Conservation (phyloP, 1,140 invertebrate genomes). For the Globodera rostochiensis region DNA sequence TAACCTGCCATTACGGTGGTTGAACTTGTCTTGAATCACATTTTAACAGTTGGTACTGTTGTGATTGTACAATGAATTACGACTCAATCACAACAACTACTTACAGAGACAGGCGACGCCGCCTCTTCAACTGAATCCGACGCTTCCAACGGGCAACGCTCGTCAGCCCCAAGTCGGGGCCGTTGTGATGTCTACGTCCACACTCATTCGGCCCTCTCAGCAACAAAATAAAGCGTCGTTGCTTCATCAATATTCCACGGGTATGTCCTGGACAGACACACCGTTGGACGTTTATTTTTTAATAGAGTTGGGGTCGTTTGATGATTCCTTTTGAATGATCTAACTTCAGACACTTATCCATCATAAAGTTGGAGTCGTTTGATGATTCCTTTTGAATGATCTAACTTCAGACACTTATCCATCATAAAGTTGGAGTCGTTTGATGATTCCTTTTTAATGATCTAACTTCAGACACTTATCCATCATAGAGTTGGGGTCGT, state of each 20-base stretch:
- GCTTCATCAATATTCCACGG: slow-evolving; percentile 23
- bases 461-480: too few species aligned
- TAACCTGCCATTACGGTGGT: background rate
- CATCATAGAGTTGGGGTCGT: too few species aligned
- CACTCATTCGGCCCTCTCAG: slow-evolving; percentile 2
- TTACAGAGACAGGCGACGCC: slow-evolving; percentile 9
- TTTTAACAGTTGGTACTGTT: background rate
- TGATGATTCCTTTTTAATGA: too few species aligned
- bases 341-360: slow-evolving; percentile 14
- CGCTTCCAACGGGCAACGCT: background rate
- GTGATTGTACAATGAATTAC: too few species aligned
- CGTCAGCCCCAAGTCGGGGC: slow-evolving; percentile 31
- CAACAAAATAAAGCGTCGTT: slow-evolving; percentile 10
- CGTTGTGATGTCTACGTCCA: slow-evolving; percentile 37
- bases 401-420: too few species aligned
- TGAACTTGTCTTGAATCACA: background rate
- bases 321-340: background rate
- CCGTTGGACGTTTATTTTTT: background rate
- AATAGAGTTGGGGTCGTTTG: background rate
- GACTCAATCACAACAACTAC: too few species aligned
- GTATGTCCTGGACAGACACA: background rate
- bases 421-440: too few species aligned
- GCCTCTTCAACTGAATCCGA: slow-evolving; percentile 8
- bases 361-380: background rate
- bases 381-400: too few species aligned